Base-by-base conservation (phyloP, 2,113 vertebrate species). In the Megaptera novaeangliae region DNA sequence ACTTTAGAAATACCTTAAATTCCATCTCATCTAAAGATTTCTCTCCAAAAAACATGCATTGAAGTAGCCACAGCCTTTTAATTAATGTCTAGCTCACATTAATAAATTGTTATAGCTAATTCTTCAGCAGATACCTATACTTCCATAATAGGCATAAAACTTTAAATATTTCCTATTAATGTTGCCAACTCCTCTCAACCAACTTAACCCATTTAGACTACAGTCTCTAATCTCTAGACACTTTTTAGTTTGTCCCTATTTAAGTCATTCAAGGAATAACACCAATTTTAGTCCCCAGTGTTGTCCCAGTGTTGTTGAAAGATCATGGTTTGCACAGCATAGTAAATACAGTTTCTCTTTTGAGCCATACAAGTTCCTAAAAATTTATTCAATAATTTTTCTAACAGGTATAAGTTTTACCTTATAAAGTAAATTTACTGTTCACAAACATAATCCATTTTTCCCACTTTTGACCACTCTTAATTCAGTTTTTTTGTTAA, bases 161-260 rank as follows among this genome's bases (percentile, higher is more conserved):
- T 78, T 95, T n/a, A 85, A 94, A 88, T 68, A 44, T 72, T 81
- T 92, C 27, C 44, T 81, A 66, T 41, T 64, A 66, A 91, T 84
- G 29, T 5, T 84, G 63, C 55, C 91, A 90, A 88, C 34, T 63
- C 1, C 14, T 31, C 29, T 21, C 55, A 86, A 66, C 25, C 44
- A 75, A 36, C 14, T 64, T 86, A 94, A 72, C 34, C 63, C 89
- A 94, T 52, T 93, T 69, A 74, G 85, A 74, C n/a, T 64, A 83
- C 29, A 41, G 36, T 72, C 55, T 39, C 23, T 59, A 74, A 90
- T 68, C 61, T 57, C 27, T 21, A 85, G 61, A 61, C 5, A 44
- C 25, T 23, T 81, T 94, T 46, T 89, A 86, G 31, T 86, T 91
- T 90, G 46, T 74, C 27, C 49, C 39, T 88, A 96, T 85, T 95